A percentile compares a stretch with the other conserved stretches of the same genome.
These are phyloP conservation scores for Callinectes sapidus DNA, from an alignment of 2,888 invertebrate genomes.

Conservation along the genomic window DNA sequence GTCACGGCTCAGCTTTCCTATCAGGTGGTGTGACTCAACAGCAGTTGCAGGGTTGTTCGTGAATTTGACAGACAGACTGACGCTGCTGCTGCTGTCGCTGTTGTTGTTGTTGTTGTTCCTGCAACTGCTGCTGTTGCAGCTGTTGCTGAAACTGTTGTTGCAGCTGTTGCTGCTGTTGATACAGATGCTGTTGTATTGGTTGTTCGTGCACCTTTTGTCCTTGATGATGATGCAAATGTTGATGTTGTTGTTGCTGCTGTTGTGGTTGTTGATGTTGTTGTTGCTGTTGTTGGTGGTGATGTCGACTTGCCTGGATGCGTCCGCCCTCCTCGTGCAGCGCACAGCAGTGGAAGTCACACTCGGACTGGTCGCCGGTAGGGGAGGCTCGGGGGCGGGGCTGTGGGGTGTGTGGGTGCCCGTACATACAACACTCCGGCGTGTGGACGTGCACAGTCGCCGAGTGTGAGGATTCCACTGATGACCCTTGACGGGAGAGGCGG, in stretches of 20 bases:
- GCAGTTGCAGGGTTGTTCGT: constrained; percentile 72
- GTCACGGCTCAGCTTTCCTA: constrained; percentile 7
- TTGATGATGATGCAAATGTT: constrained; percentile 55
- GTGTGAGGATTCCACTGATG: constrained; percentile 84
- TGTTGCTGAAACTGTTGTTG: constrained; percentile 68
- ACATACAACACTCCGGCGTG: constrained; percentile 87
- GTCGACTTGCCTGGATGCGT: constrained; percentile 84
- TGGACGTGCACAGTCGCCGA: constrained; percentile 87
- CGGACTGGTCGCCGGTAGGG: constrained; percentile 77
- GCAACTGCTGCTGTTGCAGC: constrained; percentile 60
- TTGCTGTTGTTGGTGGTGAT: constrained; percentile 92
- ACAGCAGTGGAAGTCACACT: constrained; percentile 97
- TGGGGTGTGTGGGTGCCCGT: constrained; percentile 79
- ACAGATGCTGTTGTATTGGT: constrained; percentile 57
- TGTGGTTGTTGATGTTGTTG: constrained; percentile 67
- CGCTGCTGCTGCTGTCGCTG: constrained; percentile 63
- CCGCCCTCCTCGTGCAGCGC: constrained; percentile 94
- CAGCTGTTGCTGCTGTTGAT: constrained; percentile 61
- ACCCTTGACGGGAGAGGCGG: constrained; percentile 78
- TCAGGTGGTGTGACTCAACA: constrained; percentile 63
- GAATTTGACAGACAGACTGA: constrained; percentile 68
- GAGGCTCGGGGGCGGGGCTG: constrained; percentile 69
- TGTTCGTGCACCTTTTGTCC: constrained; percentile 66
- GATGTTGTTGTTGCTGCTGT: constrained; percentile 45
- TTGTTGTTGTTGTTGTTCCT: constrained; percentile 52